These are phyloP conservation scores for Tuberolachnus salignus DNA, from an alignment of 2,888 invertebrate genomes.

Conservation along the genomic window DNA sequence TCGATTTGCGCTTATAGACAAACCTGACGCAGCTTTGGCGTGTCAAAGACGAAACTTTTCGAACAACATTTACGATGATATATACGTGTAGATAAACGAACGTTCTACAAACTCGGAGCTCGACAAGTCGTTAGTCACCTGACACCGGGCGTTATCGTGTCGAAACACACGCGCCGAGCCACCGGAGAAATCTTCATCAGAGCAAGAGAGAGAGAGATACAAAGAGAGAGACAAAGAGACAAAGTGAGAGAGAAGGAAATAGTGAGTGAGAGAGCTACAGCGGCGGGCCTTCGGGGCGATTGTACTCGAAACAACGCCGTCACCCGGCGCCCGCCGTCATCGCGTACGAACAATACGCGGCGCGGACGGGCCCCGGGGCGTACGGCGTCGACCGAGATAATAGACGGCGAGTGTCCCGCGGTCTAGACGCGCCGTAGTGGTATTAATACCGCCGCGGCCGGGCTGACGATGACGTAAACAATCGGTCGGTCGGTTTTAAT, in stretches of 20 bases:
- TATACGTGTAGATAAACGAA: no score
- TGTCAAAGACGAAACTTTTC: no score
- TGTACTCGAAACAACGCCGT: slow-evolving; percentile 44
- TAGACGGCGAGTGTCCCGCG: background rate
- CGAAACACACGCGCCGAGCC: slow-evolving; percentile 7
- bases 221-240: no score
- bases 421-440: slow-evolving; percentile 3
- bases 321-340: background rate
- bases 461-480: slow-evolving; percentile 33
- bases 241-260: no score
- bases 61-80: no score
- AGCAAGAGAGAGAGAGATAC: background rate
- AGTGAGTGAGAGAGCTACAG: no score
- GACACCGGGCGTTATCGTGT: slow-evolving; percentile 42
- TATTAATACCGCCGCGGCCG: background rate
- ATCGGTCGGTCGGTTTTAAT: slow-evolving; percentile 50
- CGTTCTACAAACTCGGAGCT: background rate
- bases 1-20: no score
- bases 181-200: slow-evolving; percentile 53
- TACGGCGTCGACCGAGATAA: background rate
- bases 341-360: background rate
- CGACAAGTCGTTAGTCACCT: slow-evolving; percentile 51
- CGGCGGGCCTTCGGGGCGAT: slow-evolving; percentile 14
- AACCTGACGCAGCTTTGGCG: no score
- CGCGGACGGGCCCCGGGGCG: background rate